Base-by-base conservation (phyloP, 2,113 vertebrate species). In the Notothenia rossii region DNA sequence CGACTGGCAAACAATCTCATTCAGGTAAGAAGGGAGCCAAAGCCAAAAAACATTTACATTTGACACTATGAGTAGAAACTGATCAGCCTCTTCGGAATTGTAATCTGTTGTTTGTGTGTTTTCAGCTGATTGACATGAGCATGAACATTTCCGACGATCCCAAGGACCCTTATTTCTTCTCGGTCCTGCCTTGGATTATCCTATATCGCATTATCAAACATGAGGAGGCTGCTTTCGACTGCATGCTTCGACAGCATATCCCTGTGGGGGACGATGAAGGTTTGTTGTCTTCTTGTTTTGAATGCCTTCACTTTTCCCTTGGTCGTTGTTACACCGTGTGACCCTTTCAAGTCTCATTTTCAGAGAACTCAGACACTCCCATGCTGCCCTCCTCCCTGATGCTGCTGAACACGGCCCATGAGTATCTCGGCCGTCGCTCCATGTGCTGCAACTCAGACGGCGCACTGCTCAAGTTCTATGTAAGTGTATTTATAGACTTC, bases 401-500 rank as follows among this genome's bases (percentile, higher is more conserved):
- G 97, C 94, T 99, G 63, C 94, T 99, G 77, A 98, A 97, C 91
- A 98, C 97, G 0, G 98, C 98, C 7, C 98, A 99, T 3, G 98
- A 99, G 82, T 99, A 96, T 86, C 94, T 99, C 79, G 98, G 98
- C 46, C 95, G 98, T 43, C 96, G 97, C 53, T 97, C 97, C 64
- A 95, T 97, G 96, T 99, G 98, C 83, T 99, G 97, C 91, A 97
- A 96, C 90, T 98, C 98, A 2, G 96, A 98, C 0, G 98, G 98
- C 2, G 95, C 96, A 17, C 94, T 99, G 56, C 96, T 99, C 29
- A 98, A 97, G 70, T 99, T 99, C 86, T 99, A 97, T 22, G 98
- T 99, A 84, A 97, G 98, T 95, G 71, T 64, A 9, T 59, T 58
- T 60, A 22, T 12, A 10, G 4, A 17, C 45, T 58, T 56, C 2